Conservation (phyloP, 2,113 vertebrate species). For the Actenoides lindsayi region DNA sequence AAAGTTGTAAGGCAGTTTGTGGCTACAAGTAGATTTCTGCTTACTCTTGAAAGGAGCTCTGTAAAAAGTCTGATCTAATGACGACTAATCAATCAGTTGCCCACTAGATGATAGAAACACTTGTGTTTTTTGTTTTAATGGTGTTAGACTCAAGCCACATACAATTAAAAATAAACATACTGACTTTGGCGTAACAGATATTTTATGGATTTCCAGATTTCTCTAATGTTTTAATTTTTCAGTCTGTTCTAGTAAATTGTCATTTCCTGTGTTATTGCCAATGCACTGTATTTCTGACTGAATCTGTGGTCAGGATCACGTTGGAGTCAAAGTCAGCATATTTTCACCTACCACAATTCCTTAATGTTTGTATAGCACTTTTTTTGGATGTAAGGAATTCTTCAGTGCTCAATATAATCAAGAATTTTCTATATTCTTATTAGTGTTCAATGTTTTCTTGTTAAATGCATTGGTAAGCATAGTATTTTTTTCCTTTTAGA, state of each 20-base stretch:
- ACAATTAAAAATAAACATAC: not conserved
- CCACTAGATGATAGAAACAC: not conserved
- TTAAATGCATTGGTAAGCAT: not conserved
- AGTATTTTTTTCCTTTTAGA: not conserved
- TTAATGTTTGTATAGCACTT: not conserved
- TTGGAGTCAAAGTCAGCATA: conserved; percentile 42
- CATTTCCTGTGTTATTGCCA: not conserved
- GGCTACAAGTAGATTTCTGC: not conserved
- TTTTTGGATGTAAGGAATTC: not conserved
- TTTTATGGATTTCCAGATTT: not conserved
- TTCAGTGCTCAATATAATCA: not conserved
- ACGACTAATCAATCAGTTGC: not conserved
- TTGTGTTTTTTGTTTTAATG: not conserved
- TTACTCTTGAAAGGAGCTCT: not conserved
- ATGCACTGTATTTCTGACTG: not conserved
- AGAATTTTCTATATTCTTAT: not conserved
- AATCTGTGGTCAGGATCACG: conserved; percentile 1
- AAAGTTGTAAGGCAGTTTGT: not conserved
- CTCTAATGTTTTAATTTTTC: not conserved
- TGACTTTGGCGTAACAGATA: not conserved
- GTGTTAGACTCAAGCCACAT: not conserved
- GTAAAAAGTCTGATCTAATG: not conserved
- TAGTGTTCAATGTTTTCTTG: not conserved
- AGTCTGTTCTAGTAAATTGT: not conserved
- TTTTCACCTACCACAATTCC: conserved; percentile 25